phyloP scores from a whole-genome alignment of 2,113 vertebrate genomes.

The Promerops cafer region DNA sequence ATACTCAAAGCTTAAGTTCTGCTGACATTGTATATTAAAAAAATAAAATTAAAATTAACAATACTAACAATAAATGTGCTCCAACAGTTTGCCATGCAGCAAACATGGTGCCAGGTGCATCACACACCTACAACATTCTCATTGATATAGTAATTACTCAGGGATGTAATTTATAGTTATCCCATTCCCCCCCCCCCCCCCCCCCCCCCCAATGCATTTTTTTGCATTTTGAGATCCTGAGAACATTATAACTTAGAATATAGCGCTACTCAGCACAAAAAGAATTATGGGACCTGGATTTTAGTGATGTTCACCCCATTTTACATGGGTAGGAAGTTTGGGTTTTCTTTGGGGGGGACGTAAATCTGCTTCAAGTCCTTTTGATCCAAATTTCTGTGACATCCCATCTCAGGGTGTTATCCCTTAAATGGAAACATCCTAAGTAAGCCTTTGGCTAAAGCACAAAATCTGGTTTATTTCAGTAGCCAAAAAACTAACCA shows the following conservation, averaged over 20 bases:
- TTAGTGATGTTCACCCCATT: background rate
- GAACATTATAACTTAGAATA: background rate
- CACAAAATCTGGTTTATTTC: background rate
- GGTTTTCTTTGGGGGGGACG: accelerated
- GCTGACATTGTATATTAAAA: background rate
- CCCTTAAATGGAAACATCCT: background rate
- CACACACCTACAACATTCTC: background rate
- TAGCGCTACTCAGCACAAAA: background rate
- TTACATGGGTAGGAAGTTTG: background rate
- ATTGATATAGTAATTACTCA: background rate
- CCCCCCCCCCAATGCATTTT: accelerated
- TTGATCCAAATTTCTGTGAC: background rate
- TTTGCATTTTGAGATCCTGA: background rate
- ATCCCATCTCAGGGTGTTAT: background rate
- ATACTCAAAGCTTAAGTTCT: background rate
- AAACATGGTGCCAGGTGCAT: background rate
- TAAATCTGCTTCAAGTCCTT: background rate
- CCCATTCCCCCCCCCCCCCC: accelerated
- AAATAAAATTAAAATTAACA: accelerated
- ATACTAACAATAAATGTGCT: background rate
- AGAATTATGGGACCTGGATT: background rate
- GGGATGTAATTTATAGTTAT: background rate
- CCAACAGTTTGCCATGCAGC: background rate
- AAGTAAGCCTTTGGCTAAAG: background rate
- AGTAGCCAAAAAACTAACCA: background rate